Evolutionary conservation across 2,797 vertebrate species (phyloP).

Genomic region (Enteromius paludinosus): DNA sequence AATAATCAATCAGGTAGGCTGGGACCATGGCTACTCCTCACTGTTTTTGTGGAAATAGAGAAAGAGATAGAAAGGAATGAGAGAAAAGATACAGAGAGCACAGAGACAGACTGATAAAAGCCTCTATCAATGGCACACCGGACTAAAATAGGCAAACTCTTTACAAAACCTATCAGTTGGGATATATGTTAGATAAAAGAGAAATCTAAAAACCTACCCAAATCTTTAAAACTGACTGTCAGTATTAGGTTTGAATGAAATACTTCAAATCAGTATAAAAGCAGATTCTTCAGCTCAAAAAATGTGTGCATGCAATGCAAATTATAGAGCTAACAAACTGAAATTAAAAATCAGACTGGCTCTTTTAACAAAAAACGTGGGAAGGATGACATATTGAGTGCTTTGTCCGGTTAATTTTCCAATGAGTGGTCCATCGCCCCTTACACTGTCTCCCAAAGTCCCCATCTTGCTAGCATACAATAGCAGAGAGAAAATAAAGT

Average conservation of each 20-base stretch:
- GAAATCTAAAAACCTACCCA: neutral
- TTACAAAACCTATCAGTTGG: neutral
- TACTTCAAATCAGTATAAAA: neutral
- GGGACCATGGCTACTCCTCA: constrained; percentile 70
- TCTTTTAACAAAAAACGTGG: neutral
- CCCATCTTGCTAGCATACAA: constrained; percentile 2
- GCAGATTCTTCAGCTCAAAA: neutral
- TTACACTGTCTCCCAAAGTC: constrained; percentile 21
- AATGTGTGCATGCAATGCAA: neutral
- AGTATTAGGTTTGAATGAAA: neutral
- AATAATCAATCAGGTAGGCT: constrained; percentile 85
- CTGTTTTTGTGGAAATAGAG: constrained; percentile 57
- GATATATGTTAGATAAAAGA: constrained; percentile 6
- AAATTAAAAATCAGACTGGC: neutral
- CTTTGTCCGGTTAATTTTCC: constrained; percentile 11
- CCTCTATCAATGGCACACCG: constrained; percentile 17
- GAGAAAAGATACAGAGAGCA: constrained; percentile 9
- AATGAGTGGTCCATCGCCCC: neutral
- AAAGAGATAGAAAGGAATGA: constrained; percentile 22
- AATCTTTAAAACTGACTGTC: neutral
- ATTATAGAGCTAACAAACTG: neutral
- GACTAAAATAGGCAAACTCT: neutral
- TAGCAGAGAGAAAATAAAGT: constrained; percentile 16
- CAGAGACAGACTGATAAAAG: constrained; percentile 17
- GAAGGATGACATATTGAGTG: neutral